These are phyloP conservation scores for Argyra leucocephala DNA, from an alignment of 2,888 invertebrate genomes.

Conservation along the genomic window DNA sequence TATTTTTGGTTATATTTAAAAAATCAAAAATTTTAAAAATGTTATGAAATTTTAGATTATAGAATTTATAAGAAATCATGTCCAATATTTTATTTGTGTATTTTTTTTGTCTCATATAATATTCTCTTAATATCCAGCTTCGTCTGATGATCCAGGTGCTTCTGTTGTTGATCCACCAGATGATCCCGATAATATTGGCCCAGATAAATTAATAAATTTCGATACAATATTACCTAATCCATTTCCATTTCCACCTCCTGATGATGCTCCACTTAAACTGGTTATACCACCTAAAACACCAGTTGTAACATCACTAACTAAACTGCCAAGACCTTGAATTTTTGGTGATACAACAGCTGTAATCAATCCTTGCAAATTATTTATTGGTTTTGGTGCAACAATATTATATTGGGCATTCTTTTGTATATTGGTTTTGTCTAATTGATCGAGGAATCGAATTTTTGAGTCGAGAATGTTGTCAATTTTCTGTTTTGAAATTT, in stretches of 20 bases:
- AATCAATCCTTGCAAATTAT: slow-evolving; percentile 55
- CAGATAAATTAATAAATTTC: slow-evolving; percentile 41
- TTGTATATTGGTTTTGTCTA: slow-evolving; percentile 64
- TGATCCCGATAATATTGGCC: slow-evolving; percentile 42
- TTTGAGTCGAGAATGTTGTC: slow-evolving; percentile 73
- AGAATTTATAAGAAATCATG: no score
- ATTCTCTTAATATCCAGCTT: slow-evolving; percentile 39
- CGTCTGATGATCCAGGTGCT: slow-evolving; percentile 37
- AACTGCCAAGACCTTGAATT: slow-evolving; percentile 58
- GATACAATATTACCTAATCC: slow-evolving; percentile 41
- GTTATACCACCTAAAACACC: slow-evolving; percentile 48
- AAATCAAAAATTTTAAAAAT: no score
- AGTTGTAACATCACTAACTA: slow-evolving; percentile 53
- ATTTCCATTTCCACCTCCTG: slow-evolving; percentile 43
- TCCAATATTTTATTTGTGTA: no score
- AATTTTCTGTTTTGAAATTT: slow-evolving; percentile 57
- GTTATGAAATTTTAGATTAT: no score
- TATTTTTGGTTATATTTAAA: no score
- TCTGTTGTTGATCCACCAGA: slow-evolving; percentile 36
- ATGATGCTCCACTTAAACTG: slow-evolving; percentile 45
- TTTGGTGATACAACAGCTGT: slow-evolving; percentile 62
- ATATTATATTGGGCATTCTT: slow-evolving; percentile 69
- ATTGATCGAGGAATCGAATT: slow-evolving; percentile 57
- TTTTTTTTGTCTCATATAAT: no score
- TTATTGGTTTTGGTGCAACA: slow-evolving; percentile 53